These are phyloP conservation scores for Drosophila nigromelanica DNA, from an alignment of 1,140 invertebrate species.

Conservation along the genomic window DNA sequence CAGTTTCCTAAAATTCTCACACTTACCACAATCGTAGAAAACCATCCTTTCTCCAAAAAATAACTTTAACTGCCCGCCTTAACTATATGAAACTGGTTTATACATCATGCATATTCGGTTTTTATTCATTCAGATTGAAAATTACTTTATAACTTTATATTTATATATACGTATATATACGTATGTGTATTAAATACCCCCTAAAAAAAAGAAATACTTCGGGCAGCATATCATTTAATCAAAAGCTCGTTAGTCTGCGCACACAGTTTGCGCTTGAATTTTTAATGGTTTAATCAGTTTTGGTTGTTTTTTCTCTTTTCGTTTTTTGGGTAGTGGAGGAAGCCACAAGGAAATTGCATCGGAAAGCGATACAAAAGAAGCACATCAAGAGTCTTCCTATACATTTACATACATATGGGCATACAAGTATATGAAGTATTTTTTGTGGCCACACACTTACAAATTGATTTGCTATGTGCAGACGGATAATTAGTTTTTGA, in stretches of 20 bases:
- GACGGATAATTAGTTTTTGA: conserved; percentile 54
- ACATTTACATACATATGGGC: conserved; percentile 1
- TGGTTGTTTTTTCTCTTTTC: conserved; percentile 23
- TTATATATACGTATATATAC: conserved; percentile 11
- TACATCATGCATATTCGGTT: conserved; percentile 7
- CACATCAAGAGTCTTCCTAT: conserved; percentile 41
- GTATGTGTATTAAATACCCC: conserved; percentile 25
- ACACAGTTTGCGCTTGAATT: conserved; percentile 60
- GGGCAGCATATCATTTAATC: conserved; percentile 53
- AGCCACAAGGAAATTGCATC: conserved; percentile 59
- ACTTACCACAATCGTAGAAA: not conserved
- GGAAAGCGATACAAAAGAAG: conserved; percentile 56
- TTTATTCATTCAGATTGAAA: conserved; percentile 18
- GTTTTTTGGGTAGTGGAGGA: conserved; percentile 28
- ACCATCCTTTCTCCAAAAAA: not conserved
- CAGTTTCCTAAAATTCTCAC: too few relatives aligned
- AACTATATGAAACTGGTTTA: conserved; percentile 36
- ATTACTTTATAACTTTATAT: conserved; percentile 33
- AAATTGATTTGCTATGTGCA: conserved; percentile 55
- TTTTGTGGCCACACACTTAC: conserved; percentile 26
- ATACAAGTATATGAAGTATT: conserved; percentile 8
- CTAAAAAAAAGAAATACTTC: conserved; percentile 21
- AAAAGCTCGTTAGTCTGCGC: conserved; percentile 63
- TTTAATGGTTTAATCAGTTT: conserved; percentile 67
- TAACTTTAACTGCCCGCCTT: conserved; percentile 2